phyloP scores from a whole-genome alignment of 2,888 invertebrate species.

The Cantharis lateralis region DNA sequence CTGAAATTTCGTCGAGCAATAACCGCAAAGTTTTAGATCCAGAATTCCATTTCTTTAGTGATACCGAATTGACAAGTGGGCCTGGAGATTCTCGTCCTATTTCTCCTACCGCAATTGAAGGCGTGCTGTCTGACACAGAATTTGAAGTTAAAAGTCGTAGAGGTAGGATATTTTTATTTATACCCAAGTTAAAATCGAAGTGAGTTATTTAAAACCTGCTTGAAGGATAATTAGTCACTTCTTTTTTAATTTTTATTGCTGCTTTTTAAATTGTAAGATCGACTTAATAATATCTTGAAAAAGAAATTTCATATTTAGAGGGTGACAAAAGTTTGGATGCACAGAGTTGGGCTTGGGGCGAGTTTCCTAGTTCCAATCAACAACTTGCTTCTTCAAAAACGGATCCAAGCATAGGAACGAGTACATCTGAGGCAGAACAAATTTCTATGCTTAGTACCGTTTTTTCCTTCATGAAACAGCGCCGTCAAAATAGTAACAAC shows the following conservation, averaged over 20 bases:
- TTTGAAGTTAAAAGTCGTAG: constrained; percentile 71
- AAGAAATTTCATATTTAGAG: constrained; percentile 33
- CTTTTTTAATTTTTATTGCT: neutral
- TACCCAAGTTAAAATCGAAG: neutral
- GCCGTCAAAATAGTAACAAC: constrained; percentile 58
- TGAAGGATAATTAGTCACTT: neutral
- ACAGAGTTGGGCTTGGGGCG: constrained; percentile 91
- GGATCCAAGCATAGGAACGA: constrained; percentile 40
- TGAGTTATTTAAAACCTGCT: neutral
- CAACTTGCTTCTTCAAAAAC: constrained; percentile 43
- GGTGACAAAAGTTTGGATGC: constrained; percentile 46
- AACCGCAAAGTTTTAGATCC: constrained; percentile 58
- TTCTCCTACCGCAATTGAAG: constrained; percentile 69
- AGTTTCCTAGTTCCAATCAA: constrained; percentile 67
- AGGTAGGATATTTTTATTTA: constrained; percentile 47
- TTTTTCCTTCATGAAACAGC: constrained; percentile 90
- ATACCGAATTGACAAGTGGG: constrained; percentile 83
- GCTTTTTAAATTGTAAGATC: neutral
- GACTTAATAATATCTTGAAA: constrained; percentile 7
- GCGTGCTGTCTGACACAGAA: constrained; percentile 88
- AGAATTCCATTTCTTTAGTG: constrained; percentile 90
- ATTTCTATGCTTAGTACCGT: constrained; percentile 86
- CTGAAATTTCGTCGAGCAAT: constrained; percentile 25
- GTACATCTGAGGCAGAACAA: constrained; percentile 48
- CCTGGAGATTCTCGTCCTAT: constrained; percentile 66